Conservation (phyloP, 2,113 vertebrate species). For the Rhizomys pruinosus region DNA sequence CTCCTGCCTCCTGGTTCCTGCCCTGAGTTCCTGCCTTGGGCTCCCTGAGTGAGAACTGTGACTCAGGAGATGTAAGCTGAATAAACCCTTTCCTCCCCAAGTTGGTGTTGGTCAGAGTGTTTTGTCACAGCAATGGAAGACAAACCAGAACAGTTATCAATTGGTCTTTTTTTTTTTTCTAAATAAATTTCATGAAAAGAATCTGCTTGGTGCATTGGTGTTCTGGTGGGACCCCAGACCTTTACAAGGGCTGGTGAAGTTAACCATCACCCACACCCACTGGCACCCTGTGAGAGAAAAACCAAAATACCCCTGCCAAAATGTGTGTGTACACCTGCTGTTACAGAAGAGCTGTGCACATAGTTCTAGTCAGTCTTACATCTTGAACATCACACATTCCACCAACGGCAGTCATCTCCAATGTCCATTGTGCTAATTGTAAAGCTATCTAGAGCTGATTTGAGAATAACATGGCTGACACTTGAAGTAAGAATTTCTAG, state of each 20-base stretch:
- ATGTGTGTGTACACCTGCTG: not conserved
- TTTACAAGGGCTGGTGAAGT: constrained; percentile 5
- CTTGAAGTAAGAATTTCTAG: not conserved
- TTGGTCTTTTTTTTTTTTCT: too few relatives aligned
- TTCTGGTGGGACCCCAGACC: too few relatives aligned
- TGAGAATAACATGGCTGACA: not conserved
- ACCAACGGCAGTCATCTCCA: not conserved
- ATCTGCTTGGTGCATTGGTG: too few relatives aligned
- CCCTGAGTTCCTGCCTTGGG: too few relatives aligned
- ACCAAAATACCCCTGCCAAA: not conserved
- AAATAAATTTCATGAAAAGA: too few relatives aligned
- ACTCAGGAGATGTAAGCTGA: too few relatives aligned
- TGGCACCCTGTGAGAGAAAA: not conserved
- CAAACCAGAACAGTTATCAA: too few relatives aligned
- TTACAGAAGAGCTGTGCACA: not conserved
- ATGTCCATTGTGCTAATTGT: not conserved
- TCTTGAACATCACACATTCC: not conserved
- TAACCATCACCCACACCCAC: not conserved
- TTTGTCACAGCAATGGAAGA: too few relatives aligned
- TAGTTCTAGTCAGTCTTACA: not conserved
- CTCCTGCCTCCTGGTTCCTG: too few relatives aligned
- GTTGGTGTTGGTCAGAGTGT: too few relatives aligned
- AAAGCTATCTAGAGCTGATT: not conserved
- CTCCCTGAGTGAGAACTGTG: too few relatives aligned
- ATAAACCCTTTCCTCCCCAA: too few relatives aligned